Evolutionary conservation across 2,888 invertebrate species (phyloP), one percentile per base, ranked within the genome.

Genomic region (Antheraea assamensis): DNA sequence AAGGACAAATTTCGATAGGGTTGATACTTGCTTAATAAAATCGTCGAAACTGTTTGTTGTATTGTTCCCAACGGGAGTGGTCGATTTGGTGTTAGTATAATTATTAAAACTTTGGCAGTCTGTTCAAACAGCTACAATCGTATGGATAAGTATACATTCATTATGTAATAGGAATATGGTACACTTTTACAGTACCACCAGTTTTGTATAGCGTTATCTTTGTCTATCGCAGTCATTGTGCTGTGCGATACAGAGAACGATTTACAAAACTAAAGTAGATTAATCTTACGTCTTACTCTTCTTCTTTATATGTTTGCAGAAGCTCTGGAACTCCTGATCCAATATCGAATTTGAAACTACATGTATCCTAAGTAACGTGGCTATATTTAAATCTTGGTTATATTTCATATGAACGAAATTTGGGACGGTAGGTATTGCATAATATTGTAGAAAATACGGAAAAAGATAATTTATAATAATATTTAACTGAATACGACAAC

Each of bases 1-100:
- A 76, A 61, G 30, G 52, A 66, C 64, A 76, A 55, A 47, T 73
- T 72, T 75, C 66, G 73, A 71, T 79, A 85, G 84, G 85, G 85
- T 81, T 87, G 84, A 64, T 70, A 64, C 55, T 70, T 72, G 19
- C 55, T 71, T 71, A 52, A 21, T 52, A 31, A 71, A 52, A 55
- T 71, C 21, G 3, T 31, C 27, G 5, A 27, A n/a, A 58, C 10
- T 58, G 55, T n/a, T 21, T n/a, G 21, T 15, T 27, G 61, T 27
- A 27, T 24, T 61, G 61, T 61, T 27, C 13, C 19, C 10, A 61
- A 27, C 17, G 27, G 17, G 27, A 64, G 58, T 58, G 58, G 24
- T 8, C 17, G 24, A 64, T 64, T 30, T 64, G 17, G 30, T 58
- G 58, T 10, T 24, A 8, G 13, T 10, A n/a, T 24, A 10, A 24